These are phyloP conservation scores for Columba guinea DNA, from an alignment of 2,797 vertebrate species.

Conservation along the genomic window DNA sequence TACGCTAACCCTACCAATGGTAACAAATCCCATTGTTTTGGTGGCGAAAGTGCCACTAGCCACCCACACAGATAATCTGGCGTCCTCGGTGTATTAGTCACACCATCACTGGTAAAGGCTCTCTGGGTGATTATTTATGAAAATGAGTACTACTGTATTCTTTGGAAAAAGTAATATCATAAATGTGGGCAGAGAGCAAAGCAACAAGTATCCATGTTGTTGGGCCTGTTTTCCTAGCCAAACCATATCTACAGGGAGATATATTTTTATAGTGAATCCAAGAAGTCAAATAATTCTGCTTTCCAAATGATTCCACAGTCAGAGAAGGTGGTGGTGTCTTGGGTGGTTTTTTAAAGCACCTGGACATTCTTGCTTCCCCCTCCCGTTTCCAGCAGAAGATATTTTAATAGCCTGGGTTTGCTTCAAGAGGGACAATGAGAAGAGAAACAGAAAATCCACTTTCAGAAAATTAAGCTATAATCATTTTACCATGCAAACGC, in stretches of 20 bases:
- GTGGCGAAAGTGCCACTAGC: neutral
- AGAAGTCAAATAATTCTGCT: neutral
- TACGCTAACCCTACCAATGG: neutral
- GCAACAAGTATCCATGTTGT: neutral
- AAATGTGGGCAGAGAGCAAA: neutral
- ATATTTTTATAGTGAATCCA: neutral
- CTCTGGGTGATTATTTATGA: neutral
- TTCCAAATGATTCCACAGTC: neutral
- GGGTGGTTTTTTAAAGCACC: neutral
- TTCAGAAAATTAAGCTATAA: slow-evolving; percentile 72
- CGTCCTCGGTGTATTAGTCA: neutral
- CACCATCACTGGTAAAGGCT: neutral
- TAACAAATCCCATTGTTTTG: neutral
- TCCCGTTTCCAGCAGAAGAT: neutral
- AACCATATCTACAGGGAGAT: neutral
- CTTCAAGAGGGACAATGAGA: neutral
- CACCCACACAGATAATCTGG: neutral
- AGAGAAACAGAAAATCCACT: slow-evolving; percentile 38
- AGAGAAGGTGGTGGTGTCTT: neutral
- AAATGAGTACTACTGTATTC: neutral
- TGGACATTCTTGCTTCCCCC: neutral
- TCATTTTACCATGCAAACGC: slow-evolving; percentile 56
- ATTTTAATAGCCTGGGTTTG: neutral
- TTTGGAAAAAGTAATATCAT: neutral
- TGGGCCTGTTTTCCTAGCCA: neutral